phyloP scores from a whole-genome alignment of 2,113 vertebrate species.

The Garra rufa region DNA sequence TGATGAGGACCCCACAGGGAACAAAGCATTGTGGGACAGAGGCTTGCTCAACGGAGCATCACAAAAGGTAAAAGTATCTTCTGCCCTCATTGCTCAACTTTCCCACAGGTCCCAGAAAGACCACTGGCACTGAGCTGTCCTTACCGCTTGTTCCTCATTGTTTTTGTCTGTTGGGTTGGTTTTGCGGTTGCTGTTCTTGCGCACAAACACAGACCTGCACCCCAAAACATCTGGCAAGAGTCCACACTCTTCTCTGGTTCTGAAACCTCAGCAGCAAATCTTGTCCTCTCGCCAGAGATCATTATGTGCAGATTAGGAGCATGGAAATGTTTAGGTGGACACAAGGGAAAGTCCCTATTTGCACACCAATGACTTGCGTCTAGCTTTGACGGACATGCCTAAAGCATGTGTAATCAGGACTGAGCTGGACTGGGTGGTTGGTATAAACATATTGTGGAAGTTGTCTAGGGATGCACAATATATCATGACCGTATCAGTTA shows the following conservation, averaged over 20 bases:
- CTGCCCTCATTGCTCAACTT: neutral
- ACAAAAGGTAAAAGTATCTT: conserved; percentile 85
- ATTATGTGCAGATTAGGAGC: conserved; percentile 38
- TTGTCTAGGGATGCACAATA: neutral
- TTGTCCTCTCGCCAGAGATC: conserved; percentile 40
- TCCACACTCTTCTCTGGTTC: conserved; percentile 38
- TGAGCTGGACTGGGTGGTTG: conserved; percentile 2
- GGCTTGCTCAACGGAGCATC: conserved; percentile 97
- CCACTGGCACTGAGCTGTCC: neutral
- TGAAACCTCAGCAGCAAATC: conserved; percentile 49
- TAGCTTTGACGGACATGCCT: conserved; percentile 52
- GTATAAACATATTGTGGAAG: conserved; percentile 47
- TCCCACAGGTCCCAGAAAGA: neutral
- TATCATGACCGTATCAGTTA: too few relatives aligned
- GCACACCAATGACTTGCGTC: conserved; percentile 57
- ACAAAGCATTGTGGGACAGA: conserved; percentile 97
- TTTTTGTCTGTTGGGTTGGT: conserved; percentile 46
- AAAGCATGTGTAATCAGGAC: conserved; percentile 57
- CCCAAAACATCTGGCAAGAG: conserved; percentile 13
- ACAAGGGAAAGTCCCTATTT: conserved; percentile 71
- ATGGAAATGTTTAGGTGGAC: conserved; percentile 72
- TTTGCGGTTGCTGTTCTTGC: conserved; percentile 41
- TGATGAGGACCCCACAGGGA: conserved; percentile 97
- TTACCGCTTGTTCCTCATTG: conserved; percentile 7
- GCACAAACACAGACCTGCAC: conserved; percentile 35